Evolutionary conservation across 2,888 invertebrate species (phyloP), one percentile per base, ranked within the genome.

Genomic region (Oegoconia quadripuncta): DNA sequence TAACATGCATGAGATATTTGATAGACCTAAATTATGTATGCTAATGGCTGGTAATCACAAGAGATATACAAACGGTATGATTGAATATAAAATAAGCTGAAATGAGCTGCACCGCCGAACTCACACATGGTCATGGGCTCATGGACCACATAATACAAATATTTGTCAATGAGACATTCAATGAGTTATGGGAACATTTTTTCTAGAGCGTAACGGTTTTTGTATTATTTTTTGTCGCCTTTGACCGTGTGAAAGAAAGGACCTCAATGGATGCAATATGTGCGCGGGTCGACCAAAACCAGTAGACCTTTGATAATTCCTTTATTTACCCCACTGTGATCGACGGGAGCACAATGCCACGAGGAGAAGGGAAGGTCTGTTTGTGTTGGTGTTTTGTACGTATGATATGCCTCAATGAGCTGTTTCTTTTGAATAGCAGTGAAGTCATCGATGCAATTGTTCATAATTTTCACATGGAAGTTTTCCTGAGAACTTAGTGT

Each of bases 201-300:
- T 81, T 82, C 69, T 72, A 74, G 76, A 74, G 72, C 79, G 66
- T 86, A 86, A 86, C 86, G 84, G 86, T 84, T 84, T 86, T 86
- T 84, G 78, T 87, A 76, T 78, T 78, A 77, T 81, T 87, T 87
- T 87, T 86, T 84, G 81, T 80, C 74, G 70, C 70, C 64, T 78
- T 68, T 74, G 80, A 80, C 80, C 84, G 86, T 82, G 83, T 79
- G 82, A 84, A 80, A 77, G 76, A 76, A 72, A 77, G 76, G 76
- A 72, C 65, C 73, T 87, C 78, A 86, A 86, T 87, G 84, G 77
- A 72, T 77, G 68, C 66, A 72, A 63, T 74, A 77, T 82, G 78
- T 78, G 78, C 71, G 67, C 59, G 60, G 53, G 48, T 41, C 62
- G 63, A 36, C 79, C 72, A 67, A 36, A 65, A 43, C 55, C 39